Evolutionary conservation across 1,140 invertebrate genomes (phyloP).

Genomic region (Arctopsyche grandis): DNA sequence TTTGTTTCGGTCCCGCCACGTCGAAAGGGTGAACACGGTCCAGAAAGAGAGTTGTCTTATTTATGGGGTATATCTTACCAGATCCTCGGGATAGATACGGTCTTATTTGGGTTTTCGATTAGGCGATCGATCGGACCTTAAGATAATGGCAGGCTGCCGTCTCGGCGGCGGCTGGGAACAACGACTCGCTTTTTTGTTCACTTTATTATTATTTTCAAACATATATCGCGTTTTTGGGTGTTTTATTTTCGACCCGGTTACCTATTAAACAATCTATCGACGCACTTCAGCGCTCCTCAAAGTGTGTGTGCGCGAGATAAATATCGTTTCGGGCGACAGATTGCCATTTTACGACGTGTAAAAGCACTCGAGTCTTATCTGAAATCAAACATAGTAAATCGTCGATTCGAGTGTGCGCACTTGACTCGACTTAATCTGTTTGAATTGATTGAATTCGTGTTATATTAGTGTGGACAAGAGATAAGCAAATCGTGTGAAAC

Average conservation of each 20-base stretch:
- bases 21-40: slow-evolving; percentile 32
- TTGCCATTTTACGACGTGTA: background rate
- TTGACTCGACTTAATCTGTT: too few species aligned
- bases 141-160: slow-evolving; percentile 48
- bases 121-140: slow-evolving; percentile 48
- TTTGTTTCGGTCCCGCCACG: slow-evolving; percentile 26
- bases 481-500: too few species aligned
- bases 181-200: slow-evolving; percentile 17
- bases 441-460: too few species aligned
- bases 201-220: slow-evolving; percentile 3
- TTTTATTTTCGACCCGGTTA: slow-evolving; percentile 32
- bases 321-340: background rate
- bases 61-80: slow-evolving; percentile 35
- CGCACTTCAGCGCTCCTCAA: background rate
- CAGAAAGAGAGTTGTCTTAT: background rate
- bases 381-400: too few species aligned
- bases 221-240: too few species aligned
- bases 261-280: slow-evolving; percentile 34
- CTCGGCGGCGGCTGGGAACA: slow-evolving; percentile 38
- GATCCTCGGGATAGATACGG: slow-evolving; percentile 40
- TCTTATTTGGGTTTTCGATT: slow-evolving; percentile 53
- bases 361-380: background rate
- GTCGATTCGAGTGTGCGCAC: too few species aligned
- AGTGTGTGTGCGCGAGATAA: slow-evolving; percentile 13
- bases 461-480: too few species aligned